phyloP scores from a whole-genome alignment of 1,140 invertebrate species.

The Lepidurus arcticus region DNA sequence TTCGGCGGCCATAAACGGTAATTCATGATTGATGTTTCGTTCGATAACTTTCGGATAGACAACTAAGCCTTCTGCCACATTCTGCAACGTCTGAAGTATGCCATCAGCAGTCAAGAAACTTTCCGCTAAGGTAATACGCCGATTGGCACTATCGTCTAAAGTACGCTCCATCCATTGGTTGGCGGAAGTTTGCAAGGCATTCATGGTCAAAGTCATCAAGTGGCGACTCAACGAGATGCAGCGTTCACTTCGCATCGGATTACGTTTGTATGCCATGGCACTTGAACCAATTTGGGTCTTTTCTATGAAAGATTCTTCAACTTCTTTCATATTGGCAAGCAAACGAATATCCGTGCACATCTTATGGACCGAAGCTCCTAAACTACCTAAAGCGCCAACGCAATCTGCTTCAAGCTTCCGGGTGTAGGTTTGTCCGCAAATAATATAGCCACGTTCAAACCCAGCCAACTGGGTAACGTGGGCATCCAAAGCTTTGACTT shows the following conservation, averaged over 20 bases:
- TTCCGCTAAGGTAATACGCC: slow-evolving; percentile 83
- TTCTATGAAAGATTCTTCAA: slow-evolving; percentile 98
- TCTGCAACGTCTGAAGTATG: slow-evolving; percentile 80
- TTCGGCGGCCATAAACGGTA: slow-evolving; percentile 96
- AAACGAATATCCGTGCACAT: slow-evolving; percentile 89
- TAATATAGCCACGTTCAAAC: slow-evolving; percentile 72
- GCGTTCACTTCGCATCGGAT: slow-evolving; percentile 95
- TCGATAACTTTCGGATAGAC: slow-evolving; percentile 88
- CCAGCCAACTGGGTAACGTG: slow-evolving; percentile 80
- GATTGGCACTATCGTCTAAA: slow-evolving; percentile 94
- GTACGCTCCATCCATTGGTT: slow-evolving; percentile 97
- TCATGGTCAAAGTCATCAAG: slow-evolving; percentile 75
- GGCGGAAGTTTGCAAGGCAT: slow-evolving; percentile 78
- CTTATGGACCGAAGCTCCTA: slow-evolving; percentile 87
- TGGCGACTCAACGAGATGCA: slow-evolving; percentile 86
- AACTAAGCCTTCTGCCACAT: slow-evolving; percentile 85
- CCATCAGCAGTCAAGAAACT: slow-evolving; percentile 89
- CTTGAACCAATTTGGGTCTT: slow-evolving; percentile 88
- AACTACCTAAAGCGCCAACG: slow-evolving; percentile 62
- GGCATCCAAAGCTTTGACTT: slow-evolving; percentile 55
- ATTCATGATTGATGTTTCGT: slow-evolving; percentile 74
- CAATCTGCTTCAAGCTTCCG: slow-evolving; percentile 89
- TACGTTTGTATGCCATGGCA: slow-evolving; percentile 94
- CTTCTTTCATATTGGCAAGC: slow-evolving; percentile 86
- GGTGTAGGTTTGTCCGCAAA: slow-evolving; percentile 95